These are phyloP conservation scores for Furcifer pardalis DNA, from an alignment of 2,797 vertebrate species.

Conservation along the genomic window DNA sequence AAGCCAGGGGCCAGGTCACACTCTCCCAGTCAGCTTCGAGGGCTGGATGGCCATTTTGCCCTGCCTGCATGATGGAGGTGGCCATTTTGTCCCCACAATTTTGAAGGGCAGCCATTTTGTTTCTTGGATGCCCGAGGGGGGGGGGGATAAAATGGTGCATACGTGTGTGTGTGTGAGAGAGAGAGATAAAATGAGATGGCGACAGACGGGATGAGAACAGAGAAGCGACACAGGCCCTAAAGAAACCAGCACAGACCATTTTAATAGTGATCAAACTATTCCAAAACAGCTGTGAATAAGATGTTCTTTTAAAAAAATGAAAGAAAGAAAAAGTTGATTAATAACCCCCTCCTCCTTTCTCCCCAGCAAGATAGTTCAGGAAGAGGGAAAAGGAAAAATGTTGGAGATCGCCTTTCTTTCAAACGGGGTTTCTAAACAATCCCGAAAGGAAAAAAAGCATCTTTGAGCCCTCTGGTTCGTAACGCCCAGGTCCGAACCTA, in stretches of 20 bases:
- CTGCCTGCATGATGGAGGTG: no score
- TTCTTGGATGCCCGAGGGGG: no score
- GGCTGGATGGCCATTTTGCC: no score
- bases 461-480: conserved; percentile 53
- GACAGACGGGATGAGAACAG: no score
- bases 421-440: background rate
- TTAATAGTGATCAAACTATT: background rate
- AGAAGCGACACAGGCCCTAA: background rate
- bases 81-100: no score
- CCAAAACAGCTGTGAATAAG: background rate
- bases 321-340: conserved; percentile 16
- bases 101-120: no score
- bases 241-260: background rate
- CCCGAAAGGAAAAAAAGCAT: conserved; percentile 64
- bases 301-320: background rate
- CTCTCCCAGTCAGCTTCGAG: no score
- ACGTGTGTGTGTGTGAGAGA: no score
- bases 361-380: background rate
- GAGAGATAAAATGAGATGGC: background rate
- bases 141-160: no score
- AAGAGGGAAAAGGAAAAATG: conserved; percentile 36
- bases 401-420: conserved; percentile 67
- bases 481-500: conserved; percentile 60
- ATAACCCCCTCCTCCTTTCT: conserved; percentile 29
- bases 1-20: no score